Evolutionary conservation across 2,797 vertebrate species (phyloP), one percentile per base, ranked within the genome.

Genomic region (Eulemur albifrons): DNA sequence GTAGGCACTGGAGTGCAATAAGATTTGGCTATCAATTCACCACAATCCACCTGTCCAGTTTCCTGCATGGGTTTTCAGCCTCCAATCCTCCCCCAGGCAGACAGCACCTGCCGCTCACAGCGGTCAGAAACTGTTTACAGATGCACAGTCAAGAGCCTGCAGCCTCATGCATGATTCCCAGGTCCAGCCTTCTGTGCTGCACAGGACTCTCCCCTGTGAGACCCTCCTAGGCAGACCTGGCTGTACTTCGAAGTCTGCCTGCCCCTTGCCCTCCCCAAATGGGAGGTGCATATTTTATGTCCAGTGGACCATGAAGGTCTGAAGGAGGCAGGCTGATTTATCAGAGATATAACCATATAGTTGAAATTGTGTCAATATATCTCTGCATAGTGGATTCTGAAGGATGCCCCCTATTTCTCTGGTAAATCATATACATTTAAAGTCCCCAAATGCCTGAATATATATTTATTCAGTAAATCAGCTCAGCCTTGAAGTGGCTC

Each of bases 401-500:
- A 97, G 54, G 96, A 97, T 96, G 94, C 84, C 81, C 96, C 92
- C 84, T 81, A 96, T 96, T 97, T 97, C 97, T 96, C 95, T 93
- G 90, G 87, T 96, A 98, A 97, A 97, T 97, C 97, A 97, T 97
- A 96, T 80, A 95, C 88, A 97, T 96, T 98, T 97, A 97, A 97
- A 97, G 87, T 97, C 87, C 89, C 94, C 90, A 98, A 97, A 97
- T 97, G 95, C 94, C 88, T 97, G 97, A 97, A 97, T 97, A 97
- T 96, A 97, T 97, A 98, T 98, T 97, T 97, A 98, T 96, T 93
- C 93, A 97, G 96, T 97, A 97, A 97, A 97, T 98, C 98, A 97
- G 92, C 79, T 90, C 77, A 14, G 84, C 92, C 97, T 96, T 95
- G 96, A 97, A 97, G 87, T 93, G 94, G 88, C 81, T 97, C 98